phyloP scores from a whole-genome alignment of 2,113 vertebrate genomes.

The Leucosticte australis region DNA sequence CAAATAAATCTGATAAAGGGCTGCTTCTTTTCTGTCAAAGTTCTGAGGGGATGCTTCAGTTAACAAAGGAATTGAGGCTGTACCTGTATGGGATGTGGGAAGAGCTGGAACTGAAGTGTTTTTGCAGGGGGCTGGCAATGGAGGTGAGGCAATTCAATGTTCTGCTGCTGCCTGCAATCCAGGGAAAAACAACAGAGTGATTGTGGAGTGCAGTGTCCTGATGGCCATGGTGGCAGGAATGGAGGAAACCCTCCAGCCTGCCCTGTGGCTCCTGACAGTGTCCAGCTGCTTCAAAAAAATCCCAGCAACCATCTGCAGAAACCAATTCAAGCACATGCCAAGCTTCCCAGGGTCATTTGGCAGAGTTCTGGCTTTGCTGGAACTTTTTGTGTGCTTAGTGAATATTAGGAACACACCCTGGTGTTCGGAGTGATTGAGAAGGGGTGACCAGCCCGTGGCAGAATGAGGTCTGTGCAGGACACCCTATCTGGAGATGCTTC shows the following conservation, averaged over 20 bases:
- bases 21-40: background rate
- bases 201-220: background rate
- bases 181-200: background rate
- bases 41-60: background rate
- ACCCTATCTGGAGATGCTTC: fast-evolving
- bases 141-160: background rate
- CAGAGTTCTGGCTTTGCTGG: background rate
- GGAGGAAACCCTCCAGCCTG: background rate
- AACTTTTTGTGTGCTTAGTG: background rate
- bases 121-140: background rate
- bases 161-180: background rate
- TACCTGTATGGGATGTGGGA: background rate
- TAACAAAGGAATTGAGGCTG: background rate
- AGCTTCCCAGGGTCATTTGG: background rate
- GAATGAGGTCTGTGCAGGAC: background rate
- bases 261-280: fast-evolving
- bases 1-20: background rate
- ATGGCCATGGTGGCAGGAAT: background rate
- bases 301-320: background rate
- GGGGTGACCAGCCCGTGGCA: fast-evolving
- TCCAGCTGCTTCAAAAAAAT: background rate
- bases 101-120: background rate
- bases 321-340: fast-evolving
- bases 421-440: fast-evolving
- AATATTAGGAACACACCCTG: fast-evolving